Base-by-base conservation (phyloP, 2,888 invertebrate species). In the Acanthacorydalis orientalis region DNA sequence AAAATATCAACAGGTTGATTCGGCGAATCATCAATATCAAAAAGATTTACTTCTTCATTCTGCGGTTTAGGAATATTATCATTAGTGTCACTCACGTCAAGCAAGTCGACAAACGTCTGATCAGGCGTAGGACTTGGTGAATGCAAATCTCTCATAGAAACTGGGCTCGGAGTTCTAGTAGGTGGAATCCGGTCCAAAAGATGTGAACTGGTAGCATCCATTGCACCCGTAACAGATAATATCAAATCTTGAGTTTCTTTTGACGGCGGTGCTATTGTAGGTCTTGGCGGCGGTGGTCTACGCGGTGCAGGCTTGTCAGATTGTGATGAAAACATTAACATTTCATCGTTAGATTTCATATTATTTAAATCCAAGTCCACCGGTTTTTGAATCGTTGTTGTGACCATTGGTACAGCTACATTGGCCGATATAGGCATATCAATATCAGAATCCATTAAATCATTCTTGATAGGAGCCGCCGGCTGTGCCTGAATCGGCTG, bases 191-290 rank as follows among this genome's bases (percentile, higher is more conserved):
- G 78, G 55, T 88, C 86, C 48, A 90, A 64, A 46, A 91, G 67
- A 59, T 87, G 83, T 4, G 84, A 82, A 55, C 89, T 89, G 0
- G 88, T 85, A 44, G 86, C 85, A 59, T 91, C 88, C 79, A 90
- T 78, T 48, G 86, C 87, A 2, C 86, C 89, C 35, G 90, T 88
- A 1, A 90, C 89, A 33, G 84, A 85, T 54, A 83, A 73, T 43
- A 90, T 80, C 16, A 91, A 68, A 59, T 88, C 86, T 67, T 89
- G 86, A 0, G 90, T 90, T 63, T 86, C 84, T 52, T 80, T 76
- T 0, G 83, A 78, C 2, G 72, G 61, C 1, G 73, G 68, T 37
- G 74, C 73, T 11, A 72, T 68, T 34, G 71, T 68, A 7, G 72
- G 73, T 31, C 69, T 68, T 12, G 62, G 60, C 11, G 58, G 59